Conservation (phyloP, 2,888 invertebrate species). For the Cantharis rufa region DNA sequence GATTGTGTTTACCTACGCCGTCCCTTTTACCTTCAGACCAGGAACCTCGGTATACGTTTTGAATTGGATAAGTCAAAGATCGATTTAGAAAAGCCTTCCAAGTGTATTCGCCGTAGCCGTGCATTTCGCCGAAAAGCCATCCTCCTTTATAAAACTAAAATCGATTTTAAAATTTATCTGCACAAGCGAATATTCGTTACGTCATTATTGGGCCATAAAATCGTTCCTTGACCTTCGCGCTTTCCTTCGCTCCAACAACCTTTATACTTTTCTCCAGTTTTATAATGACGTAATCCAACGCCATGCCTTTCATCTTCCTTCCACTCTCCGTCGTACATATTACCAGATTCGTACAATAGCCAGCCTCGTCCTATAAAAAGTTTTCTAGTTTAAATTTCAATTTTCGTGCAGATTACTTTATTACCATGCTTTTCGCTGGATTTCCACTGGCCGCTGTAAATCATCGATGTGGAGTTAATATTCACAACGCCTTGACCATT, state of each 20-base stretch:
- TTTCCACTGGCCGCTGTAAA: slow-evolving; percentile 55
- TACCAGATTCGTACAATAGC: slow-evolving; percentile 45
- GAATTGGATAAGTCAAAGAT: slow-evolving; percentile 59
- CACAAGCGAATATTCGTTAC: slow-evolving; percentile 50
- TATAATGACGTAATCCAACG: slow-evolving; percentile 60
- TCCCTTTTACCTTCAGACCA: slow-evolving; percentile 62
- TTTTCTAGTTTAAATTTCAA: background rate
- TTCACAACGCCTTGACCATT: slow-evolving; percentile 53
- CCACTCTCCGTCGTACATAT: slow-evolving; percentile 57
- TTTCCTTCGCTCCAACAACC: slow-evolving; percentile 61
- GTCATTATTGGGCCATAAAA: slow-evolving; percentile 66
- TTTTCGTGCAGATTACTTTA: slow-evolving; percentile 4
- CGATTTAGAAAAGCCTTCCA: slow-evolving; percentile 62
- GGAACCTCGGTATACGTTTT: slow-evolving; percentile 59
- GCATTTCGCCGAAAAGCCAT: slow-evolving; percentile 62
- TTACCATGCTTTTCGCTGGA: slow-evolving; percentile 51
- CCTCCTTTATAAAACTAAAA: slow-evolving; percentile 63
- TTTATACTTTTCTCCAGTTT: slow-evolving; percentile 60
- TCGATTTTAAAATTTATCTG: background rate
- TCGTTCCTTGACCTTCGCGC: slow-evolving; percentile 62
- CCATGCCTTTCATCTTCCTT: slow-evolving; percentile 56
- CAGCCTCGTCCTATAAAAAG: slow-evolving; percentile 49
- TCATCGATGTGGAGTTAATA: slow-evolving; percentile 37
- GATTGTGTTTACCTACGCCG: slow-evolving; percentile 54
- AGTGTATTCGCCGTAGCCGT: slow-evolving; percentile 64